These are phyloP conservation scores for Vimba vimba DNA, from an alignment of 2,113 vertebrate species.

Conservation along the genomic window DNA sequence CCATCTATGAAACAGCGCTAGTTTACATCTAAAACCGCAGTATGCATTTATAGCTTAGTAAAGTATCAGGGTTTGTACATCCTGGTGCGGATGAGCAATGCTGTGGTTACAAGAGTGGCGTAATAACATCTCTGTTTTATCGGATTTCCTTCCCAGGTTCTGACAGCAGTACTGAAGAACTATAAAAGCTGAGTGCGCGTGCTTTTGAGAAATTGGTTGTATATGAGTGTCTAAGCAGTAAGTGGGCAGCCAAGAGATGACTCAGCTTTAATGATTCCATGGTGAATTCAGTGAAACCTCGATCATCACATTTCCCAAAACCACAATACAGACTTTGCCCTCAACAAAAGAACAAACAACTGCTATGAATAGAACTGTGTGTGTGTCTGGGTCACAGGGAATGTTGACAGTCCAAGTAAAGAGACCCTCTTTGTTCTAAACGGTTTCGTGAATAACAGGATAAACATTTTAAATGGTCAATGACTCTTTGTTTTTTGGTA, in stretches of 20 bases:
- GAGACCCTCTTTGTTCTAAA: slow-evolving; percentile 26
- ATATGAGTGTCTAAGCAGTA: slow-evolving; percentile 22
- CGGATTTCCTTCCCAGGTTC: neutral
- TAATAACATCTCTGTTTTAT: slow-evolving; percentile 1
- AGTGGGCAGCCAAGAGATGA: neutral
- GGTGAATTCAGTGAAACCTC: slow-evolving; percentile 26
- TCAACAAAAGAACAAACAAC: slow-evolving; percentile 11
- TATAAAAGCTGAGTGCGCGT: slow-evolving; percentile 11
- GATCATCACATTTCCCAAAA: slow-evolving; percentile 35
- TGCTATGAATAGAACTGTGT: neutral
- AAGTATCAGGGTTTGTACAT: neutral
- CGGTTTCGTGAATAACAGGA: slow-evolving; percentile 24
- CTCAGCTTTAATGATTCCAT: slow-evolving; percentile 26
- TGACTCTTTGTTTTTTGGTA: slow-evolving; percentile 21
- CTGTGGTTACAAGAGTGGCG: neutral
- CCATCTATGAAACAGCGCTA: neutral
- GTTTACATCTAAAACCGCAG: slow-evolving; percentile 6
- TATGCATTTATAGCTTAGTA: neutral
- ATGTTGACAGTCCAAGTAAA: slow-evolving; percentile 8
- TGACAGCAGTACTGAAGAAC: neutral
- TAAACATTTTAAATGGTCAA: neutral
- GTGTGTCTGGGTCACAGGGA: slow-evolving; percentile 19
- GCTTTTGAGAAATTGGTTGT: slow-evolving; percentile 7
- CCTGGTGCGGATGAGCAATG: neutral
- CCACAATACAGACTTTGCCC: slow-evolving; percentile 31